Evolutionary conservation across 2,113 vertebrate genomes (phyloP).

Genomic region (Hirundichthys speculiger): DNA sequence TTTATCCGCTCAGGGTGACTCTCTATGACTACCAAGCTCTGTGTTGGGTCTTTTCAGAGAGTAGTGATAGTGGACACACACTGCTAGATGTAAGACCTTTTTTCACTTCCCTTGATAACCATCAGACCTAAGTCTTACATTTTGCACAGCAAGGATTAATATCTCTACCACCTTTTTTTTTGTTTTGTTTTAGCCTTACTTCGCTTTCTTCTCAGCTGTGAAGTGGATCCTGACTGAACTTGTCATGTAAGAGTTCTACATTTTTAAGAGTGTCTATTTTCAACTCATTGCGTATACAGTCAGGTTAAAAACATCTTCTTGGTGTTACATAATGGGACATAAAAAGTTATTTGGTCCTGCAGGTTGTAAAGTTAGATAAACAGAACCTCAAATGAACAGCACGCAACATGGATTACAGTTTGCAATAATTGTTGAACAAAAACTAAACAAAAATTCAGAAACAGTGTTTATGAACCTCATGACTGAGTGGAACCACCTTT

Average conservation of each 20-base stretch:
- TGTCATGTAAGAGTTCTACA: conserved; percentile 89
- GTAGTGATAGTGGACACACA: conserved; percentile 89
- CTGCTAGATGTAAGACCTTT: conserved; percentile 89
- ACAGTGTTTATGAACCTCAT: too few species aligned
- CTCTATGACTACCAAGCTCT: conserved; percentile 98
- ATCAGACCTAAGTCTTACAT: background rate
- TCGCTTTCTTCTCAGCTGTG: conserved; percentile 89
- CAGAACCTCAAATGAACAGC: too few species aligned
- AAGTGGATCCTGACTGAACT: conserved; percentile 97
- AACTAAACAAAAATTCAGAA: too few species aligned
- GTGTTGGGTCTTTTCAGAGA: conserved; percentile 93
- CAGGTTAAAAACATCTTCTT: too few species aligned
- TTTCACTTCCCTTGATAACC: background rate
- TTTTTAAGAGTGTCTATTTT: conserved; percentile 14
- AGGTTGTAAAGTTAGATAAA: too few species aligned
- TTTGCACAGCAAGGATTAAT: background rate
- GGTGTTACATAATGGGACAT: too few species aligned
- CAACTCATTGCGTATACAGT: conserved; percentile 6
- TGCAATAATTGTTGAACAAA: too few species aligned
- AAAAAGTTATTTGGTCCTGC: too few species aligned
- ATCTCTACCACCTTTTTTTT: background rate
- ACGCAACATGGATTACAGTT: too few species aligned
- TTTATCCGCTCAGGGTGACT: conserved; percentile 85
- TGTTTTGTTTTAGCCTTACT: conserved; percentile 87
- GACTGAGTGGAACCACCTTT: too few species aligned